phyloP scores from a whole-genome alignment of 2,888 invertebrate genomes.

The Sipha maydis region DNA sequence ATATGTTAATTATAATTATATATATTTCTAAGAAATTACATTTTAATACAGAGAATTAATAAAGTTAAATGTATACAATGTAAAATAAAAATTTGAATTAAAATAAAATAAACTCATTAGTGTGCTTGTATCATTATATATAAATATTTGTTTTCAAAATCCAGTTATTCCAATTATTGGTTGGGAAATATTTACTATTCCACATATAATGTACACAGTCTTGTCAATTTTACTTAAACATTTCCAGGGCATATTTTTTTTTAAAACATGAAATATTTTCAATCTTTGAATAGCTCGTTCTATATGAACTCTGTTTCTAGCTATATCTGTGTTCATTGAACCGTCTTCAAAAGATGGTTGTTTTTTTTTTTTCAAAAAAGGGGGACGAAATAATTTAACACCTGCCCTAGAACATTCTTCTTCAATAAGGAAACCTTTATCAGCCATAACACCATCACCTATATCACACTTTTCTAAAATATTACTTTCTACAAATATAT shows the following conservation, averaged over 20 bases:
- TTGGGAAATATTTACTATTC: slow-evolving; percentile 18
- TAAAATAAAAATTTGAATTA: too few relatives aligned
- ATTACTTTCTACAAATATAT: slow-evolving; percentile 44
- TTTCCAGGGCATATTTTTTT: slow-evolving; percentile 38
- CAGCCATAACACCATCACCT: slow-evolving; percentile 62
- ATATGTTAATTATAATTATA: too few relatives aligned
- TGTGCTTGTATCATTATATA: too few relatives aligned
- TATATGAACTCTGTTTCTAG: slow-evolving; percentile 34
- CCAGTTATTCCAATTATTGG: slow-evolving; percentile 22
- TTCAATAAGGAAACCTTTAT: slow-evolving; percentile 62
- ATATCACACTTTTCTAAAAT: slow-evolving; percentile 55
- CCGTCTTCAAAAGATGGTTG: slow-evolving; percentile 20
- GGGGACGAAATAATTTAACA: slow-evolving; percentile 35
- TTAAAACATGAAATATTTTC: slow-evolving; percentile 32
- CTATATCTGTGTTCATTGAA: slow-evolving; percentile 26
- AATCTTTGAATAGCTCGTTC: slow-evolving; percentile 30
- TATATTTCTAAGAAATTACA: too few relatives aligned
- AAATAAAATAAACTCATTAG: too few relatives aligned
- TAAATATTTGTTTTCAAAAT: too few relatives aligned
- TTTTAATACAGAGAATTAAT: too few relatives aligned
- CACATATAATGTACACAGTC: slow-evolving; percentile 18
- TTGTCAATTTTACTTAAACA: slow-evolving; percentile 26
- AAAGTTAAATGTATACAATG: too few relatives aligned
- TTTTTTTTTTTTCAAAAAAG: slow-evolving; percentile 29
- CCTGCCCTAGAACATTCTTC: slow-evolving; percentile 49